These are phyloP conservation scores for Odontocerum albicorne DNA, from an alignment of 2,888 invertebrate genomes.

Conservation along the genomic window DNA sequence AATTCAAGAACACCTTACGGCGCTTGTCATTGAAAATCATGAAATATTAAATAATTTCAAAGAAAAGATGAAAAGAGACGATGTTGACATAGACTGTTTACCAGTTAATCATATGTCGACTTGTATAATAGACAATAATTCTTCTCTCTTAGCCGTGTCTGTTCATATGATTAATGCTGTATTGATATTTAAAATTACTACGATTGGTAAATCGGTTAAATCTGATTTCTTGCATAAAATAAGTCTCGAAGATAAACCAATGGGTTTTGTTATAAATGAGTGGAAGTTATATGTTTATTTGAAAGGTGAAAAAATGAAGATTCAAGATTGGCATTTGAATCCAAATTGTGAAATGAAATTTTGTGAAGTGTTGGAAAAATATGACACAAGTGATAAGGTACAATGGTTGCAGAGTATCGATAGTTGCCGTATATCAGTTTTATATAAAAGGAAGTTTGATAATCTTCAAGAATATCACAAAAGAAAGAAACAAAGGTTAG, in stretches of 20 bases:
- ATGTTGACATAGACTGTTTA: slow-evolving; percentile 56
- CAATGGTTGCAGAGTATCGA: slow-evolving; percentile 34
- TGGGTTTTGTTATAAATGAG: slow-evolving; percentile 46
- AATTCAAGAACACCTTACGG: too few relatives aligned
- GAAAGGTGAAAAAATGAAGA: slow-evolving; percentile 43
- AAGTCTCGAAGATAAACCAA: slow-evolving; percentile 48
- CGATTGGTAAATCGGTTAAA: slow-evolving; percentile 41
- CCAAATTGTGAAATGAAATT: slow-evolving; percentile 27
- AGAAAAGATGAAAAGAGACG: slow-evolving; percentile 57
- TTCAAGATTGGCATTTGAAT: slow-evolving; percentile 39
- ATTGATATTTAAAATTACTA: slow-evolving; percentile 51
- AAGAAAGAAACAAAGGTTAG: slow-evolving; percentile 71
- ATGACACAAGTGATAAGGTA: too few relatives aligned
- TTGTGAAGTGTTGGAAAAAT: slow-evolving; percentile 22
- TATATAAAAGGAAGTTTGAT: slow-evolving; percentile 79
- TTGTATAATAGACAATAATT: slow-evolving; percentile 42
- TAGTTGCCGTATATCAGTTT: slow-evolving; percentile 53
- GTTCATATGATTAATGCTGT: slow-evolving; percentile 55
- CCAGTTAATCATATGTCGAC: slow-evolving; percentile 55
- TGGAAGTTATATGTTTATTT: slow-evolving; percentile 47
- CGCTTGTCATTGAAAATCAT: too few relatives aligned
- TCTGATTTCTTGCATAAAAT: slow-evolving; percentile 46
- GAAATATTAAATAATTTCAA: slow-evolving; percentile 51
- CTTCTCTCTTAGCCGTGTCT: slow-evolving; percentile 54
- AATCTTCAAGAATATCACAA: slow-evolving; percentile 79